Base-by-base conservation (phyloP, 1,140 invertebrate species). In the Polypedilum pembai region DNA sequence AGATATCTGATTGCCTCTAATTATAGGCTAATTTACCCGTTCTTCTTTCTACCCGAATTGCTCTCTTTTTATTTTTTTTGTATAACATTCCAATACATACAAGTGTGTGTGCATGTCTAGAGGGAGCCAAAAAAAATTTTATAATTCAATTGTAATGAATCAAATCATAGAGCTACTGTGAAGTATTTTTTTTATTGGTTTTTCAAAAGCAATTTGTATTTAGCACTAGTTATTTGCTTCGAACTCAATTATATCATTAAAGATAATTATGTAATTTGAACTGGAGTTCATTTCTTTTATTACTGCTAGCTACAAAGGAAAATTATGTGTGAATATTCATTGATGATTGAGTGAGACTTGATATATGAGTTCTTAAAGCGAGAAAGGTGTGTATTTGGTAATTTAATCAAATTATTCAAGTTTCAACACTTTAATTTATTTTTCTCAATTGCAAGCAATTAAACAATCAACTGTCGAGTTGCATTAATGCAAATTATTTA, bases 111-210 rank as follows among this genome's bases (percentile, higher is more conserved):
- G 41, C 8, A 15, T 56, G n/a, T 15, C 45, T n/a, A 15, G n/a
- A 56, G 45, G 45, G 45, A n/a, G 45, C 15, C 17, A 69, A 21
- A 18, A 18, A 69, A 69, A 56, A 15, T n/a, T 56, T 69, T 69
- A n/a, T 15, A 20, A 66, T 66, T 66, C 17, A n/a, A 17, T 69
- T 69, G 65, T 18, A 69, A 20, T 69, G 18, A 66, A 66, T 66
- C 63, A 66, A 18, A 69, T 69, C 17, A 69, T 20, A 69, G 24
- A 33, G 24, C 24, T 33, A 69, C 45, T n/a, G 12, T 56, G 65
- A 20, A 18, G 65, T 69, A n/a, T n/a, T n/a, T n/a, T 69, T 69
- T 33, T 33, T 69, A 69, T 69, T 69, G 65, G 65, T 69, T 69
- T 69, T 69, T 69, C 65, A 18, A 69, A 8, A 69, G 65, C 18